Base-by-base conservation (phyloP, 2,888 invertebrate genomes). In the Metallyticus violacea region DNA sequence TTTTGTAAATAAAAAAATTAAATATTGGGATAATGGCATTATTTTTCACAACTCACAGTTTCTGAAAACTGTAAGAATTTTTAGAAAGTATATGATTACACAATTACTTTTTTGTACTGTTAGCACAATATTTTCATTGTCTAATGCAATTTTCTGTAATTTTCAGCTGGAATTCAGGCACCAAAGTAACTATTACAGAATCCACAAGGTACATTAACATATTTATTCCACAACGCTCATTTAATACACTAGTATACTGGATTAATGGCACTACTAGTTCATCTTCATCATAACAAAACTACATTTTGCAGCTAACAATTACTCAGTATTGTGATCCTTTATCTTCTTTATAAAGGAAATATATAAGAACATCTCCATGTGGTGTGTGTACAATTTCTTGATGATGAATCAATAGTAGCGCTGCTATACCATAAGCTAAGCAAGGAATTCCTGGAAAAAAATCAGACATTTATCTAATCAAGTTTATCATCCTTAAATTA, bases 321-420 rank as follows among this genome's bases (percentile, higher is more conserved):
- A 62, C 40, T 92, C 91, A 96, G 92, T 94, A 94, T 28, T 90
- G 90, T 6, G 97, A 95, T 86, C 97, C 97, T 92, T 97, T 97
- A 90, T 98, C 95, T 93, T 99, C 99, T 88, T 96, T 94, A 90
- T 97, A 94, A 81, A 98, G 93, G 91, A 99, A 99, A 92, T 97
- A 97, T 91, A 99, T 97, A 85, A 93, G 94, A 1, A 99, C 95
- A 87, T 93, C 92, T 30, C 97, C 97, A 89, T 94, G 93, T 6
- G 93, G 90, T 22, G 97, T 97, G 86, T 93, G 90, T 3, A 98
- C 97, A 82, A 94, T 92, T 93, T 99, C 98, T 87, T 92, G 92
- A 91, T 97, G 97, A 89, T 92, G 94, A 88, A 98, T 97, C 88
- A 99, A 92, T 89, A 95, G 94, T 85, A 94, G 96, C 27, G 98